Base-by-base conservation (phyloP, 1,140 invertebrate genomes). In the Bombus sylvicola region DNA sequence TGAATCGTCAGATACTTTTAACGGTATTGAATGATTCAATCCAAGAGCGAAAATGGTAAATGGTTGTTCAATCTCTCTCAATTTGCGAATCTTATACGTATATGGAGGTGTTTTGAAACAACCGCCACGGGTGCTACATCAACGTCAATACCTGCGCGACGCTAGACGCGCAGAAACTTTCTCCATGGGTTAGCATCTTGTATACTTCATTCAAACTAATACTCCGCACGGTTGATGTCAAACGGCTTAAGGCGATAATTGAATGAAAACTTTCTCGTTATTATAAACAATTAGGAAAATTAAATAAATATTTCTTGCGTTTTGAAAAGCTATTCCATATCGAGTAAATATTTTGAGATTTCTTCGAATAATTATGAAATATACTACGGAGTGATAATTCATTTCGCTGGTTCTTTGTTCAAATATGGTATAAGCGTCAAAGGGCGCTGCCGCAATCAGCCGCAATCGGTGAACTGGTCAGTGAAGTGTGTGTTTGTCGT, bases 361-460 rank as follows among this genome's bases (percentile, higher is more conserved):
- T 22, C 10, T 47, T 64, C 18, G 2, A 68, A 34, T 8, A 78
- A 78, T 37, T 22, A 22, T 22, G 25, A 64, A 37, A 9, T 8
- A n/a, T 15, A 39, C 5, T 4, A 12, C 1, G 4, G 9, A 22
- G 34, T 9, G 22, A 64, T 8, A 41, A 9, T 4, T 0, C 15
- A 62, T 47, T 79, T 15, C 22, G n/a, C 22, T 72, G 1, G 31
- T 31, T 88, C 84, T 90, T 89, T 88, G 31, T 72, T 69, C 83
- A 80, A 87, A 92, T 68, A 71, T 59, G 84, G 47, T 92, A 86
- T 92, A 88, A 81, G 82, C 89, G 86, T 92, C 88, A 92, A 93
- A 93, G 93, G 92, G 93, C 92, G 93, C 92, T 94, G 93, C 87
- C 92, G 86, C 87, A 89, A 91, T 91, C 88, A 88, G 85, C 69